These are phyloP conservation scores for Hipposideros larvatus DNA, from an alignment of 2,797 vertebrate genomes.

Conservation along the genomic window DNA sequence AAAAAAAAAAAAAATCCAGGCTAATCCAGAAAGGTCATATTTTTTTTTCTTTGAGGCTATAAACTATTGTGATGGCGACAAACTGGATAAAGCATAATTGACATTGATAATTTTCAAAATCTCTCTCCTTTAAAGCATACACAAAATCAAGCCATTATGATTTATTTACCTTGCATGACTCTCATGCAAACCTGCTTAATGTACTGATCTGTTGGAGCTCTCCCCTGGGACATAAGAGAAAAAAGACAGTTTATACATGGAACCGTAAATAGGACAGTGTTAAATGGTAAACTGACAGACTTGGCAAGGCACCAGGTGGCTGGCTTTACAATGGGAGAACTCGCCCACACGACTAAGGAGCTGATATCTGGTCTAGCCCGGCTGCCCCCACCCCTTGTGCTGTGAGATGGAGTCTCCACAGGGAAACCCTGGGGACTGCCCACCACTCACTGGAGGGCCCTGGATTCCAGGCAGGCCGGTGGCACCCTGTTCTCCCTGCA, in stretches of 20 bases:
- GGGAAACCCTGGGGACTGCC: accelerated
- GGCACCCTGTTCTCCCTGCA: constrained; percentile 96
- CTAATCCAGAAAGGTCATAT: background rate
- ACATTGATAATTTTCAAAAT: background rate
- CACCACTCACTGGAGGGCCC: constrained; percentile 94
- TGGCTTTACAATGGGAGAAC: background rate
- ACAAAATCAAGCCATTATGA: constrained; percentile 11
- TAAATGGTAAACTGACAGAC: background rate
- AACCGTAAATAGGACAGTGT: background rate
- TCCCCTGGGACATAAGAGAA: constrained; percentile 91
- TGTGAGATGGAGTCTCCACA: background rate
- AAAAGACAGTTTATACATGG: background rate
- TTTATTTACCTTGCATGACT: constrained; percentile 97
- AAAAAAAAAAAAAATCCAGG: background rate
- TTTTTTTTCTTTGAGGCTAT: constrained; percentile 32
- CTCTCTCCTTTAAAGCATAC: constrained; percentile 32
- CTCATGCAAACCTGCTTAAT: constrained; percentile 99
- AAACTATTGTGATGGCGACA: background rate
- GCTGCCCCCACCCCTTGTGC: too few relatives aligned
- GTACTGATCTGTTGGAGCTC: constrained; percentile 96
- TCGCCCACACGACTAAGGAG: background rate
- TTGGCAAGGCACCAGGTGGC: background rate
- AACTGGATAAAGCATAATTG: background rate
- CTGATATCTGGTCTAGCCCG: background rate
- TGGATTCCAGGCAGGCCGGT: constrained; percentile 95